Conservation (phyloP, 2,888 invertebrate genomes). For the Trissoscelio sp. region DNA sequence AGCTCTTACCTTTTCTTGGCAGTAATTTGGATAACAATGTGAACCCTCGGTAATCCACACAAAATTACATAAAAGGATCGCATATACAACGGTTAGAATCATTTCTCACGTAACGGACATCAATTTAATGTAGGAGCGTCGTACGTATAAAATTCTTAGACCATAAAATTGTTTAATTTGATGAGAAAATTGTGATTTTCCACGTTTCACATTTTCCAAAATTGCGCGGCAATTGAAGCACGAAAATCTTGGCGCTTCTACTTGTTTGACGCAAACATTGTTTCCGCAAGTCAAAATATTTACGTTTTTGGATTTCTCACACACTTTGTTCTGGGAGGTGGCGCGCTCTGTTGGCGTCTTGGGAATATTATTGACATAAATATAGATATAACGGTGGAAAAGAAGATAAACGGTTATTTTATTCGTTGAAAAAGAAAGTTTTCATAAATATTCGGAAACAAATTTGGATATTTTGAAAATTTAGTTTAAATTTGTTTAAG, state of each 20-base stretch:
- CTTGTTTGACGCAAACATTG: background rate
- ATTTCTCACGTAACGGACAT: constrained; percentile 72
- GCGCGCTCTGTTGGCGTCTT: no score
- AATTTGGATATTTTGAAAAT: no score
- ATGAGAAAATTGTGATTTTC: background rate
- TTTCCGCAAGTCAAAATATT: constrained; percentile 43
- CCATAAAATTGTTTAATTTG: background rate
- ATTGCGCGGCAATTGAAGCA: constrained; percentile 7
- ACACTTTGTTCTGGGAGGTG: no score
- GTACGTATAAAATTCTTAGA: background rate
- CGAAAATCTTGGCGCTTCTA: constrained; percentile 43
- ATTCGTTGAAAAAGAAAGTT: no score
- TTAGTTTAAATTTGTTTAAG: no score
- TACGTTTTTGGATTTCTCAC: constrained; percentile 39
- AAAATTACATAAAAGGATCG: constrained; percentile 68
- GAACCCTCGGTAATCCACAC: constrained; percentile 61
- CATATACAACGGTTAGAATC: constrained; percentile 55
- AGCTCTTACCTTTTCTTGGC: constrained; percentile 76
- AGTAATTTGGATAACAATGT: constrained; percentile 77
- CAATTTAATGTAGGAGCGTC: constrained; percentile 23
- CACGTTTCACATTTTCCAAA: constrained; percentile 30
- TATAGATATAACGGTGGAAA: no score
- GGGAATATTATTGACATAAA: no score
- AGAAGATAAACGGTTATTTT: no score
- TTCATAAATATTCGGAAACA: no score